Evolutionary conservation across 1,140 invertebrate species (phyloP).

Genomic region (Carcinoscorpius rotundicauda): DNA sequence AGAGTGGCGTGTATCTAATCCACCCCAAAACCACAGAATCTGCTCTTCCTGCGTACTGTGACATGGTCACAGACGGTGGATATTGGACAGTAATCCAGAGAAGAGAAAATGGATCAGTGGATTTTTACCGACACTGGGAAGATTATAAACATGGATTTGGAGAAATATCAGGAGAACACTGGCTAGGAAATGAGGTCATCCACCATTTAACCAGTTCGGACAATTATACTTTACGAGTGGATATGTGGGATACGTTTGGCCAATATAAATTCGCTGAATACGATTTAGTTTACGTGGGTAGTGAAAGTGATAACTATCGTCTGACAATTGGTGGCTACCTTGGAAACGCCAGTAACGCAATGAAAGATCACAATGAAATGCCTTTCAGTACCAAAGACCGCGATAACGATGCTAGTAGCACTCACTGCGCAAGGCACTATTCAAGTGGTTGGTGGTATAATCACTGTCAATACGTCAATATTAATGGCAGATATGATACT

Average conservation of each 20-base stretch:
- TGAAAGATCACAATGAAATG: conserved; percentile 53
- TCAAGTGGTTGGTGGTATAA: conserved; percentile 42
- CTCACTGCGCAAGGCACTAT: conserved; percentile 49
- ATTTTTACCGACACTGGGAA: conserved; percentile 36
- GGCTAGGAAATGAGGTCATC: conserved; percentile 39
- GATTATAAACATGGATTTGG: conserved; percentile 40
- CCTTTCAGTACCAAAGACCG: conserved; percentile 56
- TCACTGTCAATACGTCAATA: conserved; percentile 83
- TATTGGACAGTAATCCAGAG: conserved; percentile 74
- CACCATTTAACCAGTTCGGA: conserved; percentile 33
- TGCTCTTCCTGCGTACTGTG: conserved; percentile 61
- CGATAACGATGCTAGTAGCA: conserved; percentile 55
- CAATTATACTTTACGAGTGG: conserved; percentile 46
- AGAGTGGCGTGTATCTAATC: conserved; percentile 51
- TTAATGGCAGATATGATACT: conserved; percentile 64
- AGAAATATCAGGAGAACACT: conserved; percentile 33
- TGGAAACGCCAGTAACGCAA: conserved; percentile 50
- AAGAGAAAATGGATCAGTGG: conserved; percentile 53
- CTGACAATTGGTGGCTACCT: conserved; percentile 46
- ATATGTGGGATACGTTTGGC: conserved; percentile 46
- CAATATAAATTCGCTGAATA: conserved; percentile 44
- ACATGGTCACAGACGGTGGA: conserved; percentile 38
- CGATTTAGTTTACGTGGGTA: conserved; percentile 47
- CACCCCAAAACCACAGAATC: conserved; percentile 46
- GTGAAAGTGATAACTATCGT: conserved; percentile 48